These are phyloP conservation scores for Stenurella melanura DNA, from an alignment of 2,888 invertebrate genomes.

Conservation along the genomic window DNA sequence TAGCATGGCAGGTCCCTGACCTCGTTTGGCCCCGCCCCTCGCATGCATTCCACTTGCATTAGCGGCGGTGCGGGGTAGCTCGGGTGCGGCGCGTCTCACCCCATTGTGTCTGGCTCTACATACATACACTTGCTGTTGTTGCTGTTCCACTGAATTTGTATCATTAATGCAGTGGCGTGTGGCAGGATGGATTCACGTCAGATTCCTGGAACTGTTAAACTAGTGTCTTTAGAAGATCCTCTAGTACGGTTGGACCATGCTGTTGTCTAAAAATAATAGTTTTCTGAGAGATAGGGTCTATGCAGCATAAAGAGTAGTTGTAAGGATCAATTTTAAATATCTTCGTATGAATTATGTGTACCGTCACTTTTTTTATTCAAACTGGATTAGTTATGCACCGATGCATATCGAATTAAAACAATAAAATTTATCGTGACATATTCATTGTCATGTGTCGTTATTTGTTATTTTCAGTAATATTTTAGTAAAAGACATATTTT, in stretches of 20 bases:
- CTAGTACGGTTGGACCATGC: neutral
- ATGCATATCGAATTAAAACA: neutral
- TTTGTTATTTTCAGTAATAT: too few species aligned
- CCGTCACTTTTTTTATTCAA: too few species aligned
- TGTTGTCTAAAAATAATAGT: neutral
- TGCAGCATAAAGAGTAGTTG: too few species aligned
- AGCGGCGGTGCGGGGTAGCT: conserved; percentile 43
- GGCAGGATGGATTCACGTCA: neutral
- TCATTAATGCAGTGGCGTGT: conserved; percentile 20
- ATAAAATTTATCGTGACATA: too few species aligned
- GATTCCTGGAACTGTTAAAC: neutral
- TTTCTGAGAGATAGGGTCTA: neutral
- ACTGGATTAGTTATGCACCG: neutral
- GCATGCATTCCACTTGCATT: conserved; percentile 69
- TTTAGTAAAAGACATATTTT: too few species aligned
- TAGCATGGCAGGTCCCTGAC: conserved; percentile 75
- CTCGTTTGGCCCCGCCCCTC: conserved; percentile 75
- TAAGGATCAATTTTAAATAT: too few species aligned
- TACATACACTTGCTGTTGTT: conserved; percentile 24
- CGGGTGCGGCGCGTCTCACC: conserved; percentile 38
- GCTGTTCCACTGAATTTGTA: conserved; percentile 7
- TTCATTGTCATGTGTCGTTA: too few species aligned
- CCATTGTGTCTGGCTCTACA: conserved; percentile 24
- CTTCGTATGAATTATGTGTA: too few species aligned
- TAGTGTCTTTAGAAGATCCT: neutral